These are phyloP conservation scores for Onychomys torridus DNA, from an alignment of 2,797 vertebrate genomes.

Conservation along the genomic window DNA sequence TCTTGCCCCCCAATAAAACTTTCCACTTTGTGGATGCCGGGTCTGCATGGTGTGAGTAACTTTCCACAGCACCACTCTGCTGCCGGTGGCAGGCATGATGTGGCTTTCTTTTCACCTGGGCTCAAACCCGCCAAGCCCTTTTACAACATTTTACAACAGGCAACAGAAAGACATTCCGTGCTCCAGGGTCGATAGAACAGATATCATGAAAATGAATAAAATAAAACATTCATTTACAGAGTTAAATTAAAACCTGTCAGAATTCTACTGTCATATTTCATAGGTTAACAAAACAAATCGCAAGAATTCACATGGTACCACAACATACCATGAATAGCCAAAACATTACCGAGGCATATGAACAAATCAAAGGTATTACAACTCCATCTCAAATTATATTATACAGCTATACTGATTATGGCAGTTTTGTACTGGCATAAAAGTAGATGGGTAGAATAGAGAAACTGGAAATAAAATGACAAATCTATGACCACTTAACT, in stretches of 20 bases:
- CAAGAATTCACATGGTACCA: not conserved
- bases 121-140: no score
- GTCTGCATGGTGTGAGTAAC: no score
- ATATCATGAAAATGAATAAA: not conserved
- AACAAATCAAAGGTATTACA: not conserved
- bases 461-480: not conserved
- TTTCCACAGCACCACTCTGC: no score
- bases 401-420: not conserved
- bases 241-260: not conserved
- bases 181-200: not conserved
- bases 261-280: not conserved
- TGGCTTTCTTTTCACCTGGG: no score
- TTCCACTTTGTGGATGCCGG: no score
- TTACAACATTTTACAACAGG: not conserved
- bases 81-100: no score
- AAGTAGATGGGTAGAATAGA: not conserved
- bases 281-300: not conserved
- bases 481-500: not conserved
- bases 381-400: not conserved
- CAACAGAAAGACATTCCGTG: not conserved
- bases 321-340: not conserved
- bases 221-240: not conserved
- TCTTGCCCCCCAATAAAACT: no score
- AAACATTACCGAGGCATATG: not conserved
- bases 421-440: no score